Evolutionary conservation across 2,797 vertebrate species (phyloP).

Genomic region (Acropternis orthonyx): DNA sequence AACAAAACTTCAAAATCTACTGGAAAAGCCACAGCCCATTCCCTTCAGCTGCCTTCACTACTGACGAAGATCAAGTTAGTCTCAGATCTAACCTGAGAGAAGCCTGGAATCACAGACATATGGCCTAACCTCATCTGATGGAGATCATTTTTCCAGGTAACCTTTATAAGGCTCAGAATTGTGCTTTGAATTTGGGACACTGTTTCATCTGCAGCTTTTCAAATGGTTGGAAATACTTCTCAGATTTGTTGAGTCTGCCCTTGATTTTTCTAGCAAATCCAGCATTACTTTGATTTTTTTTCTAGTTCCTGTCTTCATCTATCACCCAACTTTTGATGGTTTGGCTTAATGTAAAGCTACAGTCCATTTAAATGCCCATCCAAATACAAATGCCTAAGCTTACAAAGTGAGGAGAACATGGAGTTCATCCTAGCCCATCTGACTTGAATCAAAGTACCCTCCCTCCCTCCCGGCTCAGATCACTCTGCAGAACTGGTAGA

Average conservation of each 20-base stretch:
- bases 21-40: constrained; percentile 25
- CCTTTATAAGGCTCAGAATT: neutral
- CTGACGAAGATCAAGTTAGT: neutral
- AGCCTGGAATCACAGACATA: neutral
- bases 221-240: neutral
- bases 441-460: constrained; percentile 20
- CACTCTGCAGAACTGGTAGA: neutral
- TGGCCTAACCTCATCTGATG: constrained; percentile 28
- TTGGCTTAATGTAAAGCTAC: neutral
- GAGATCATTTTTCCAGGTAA: constrained; percentile 13
- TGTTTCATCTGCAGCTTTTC: neutral
- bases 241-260: neutral
- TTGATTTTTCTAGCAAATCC: constrained; percentile 2
- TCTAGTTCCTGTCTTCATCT: neutral
- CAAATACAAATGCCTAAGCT: neutral
- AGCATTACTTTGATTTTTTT: constrained; percentile 23
- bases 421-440: neutral
- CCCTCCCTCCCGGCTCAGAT: neutral
- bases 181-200: neutral
- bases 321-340: neutral
- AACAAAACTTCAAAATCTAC: constrained; percentile 1
- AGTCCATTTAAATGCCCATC: neutral
- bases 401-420: neutral
- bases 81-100: neutral
- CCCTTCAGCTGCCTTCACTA: constrained; percentile 8